Percentiles rank a stretch among this genome's conserved stretches.
Conservation (phyloP, 2,113 vertebrate genomes). For the Pipa parva region DNA sequence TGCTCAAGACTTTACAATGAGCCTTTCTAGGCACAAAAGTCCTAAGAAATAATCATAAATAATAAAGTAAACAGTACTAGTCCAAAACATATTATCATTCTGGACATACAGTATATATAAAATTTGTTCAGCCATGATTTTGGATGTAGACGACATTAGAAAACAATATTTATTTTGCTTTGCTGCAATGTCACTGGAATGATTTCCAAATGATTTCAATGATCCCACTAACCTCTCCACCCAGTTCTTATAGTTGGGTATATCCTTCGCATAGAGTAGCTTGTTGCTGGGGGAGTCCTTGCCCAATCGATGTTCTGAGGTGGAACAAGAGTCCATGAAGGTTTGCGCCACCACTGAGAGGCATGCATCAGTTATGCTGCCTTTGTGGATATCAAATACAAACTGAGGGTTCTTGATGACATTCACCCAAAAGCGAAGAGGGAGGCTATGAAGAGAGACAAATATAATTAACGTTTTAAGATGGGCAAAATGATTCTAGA, state of each 20-base stretch:
- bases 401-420: constrained; percentile 99
- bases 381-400: constrained; percentile 97
- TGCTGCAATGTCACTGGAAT: no score
- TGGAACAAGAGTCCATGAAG: constrained; percentile 98
- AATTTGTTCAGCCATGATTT: no score
- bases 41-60: no score
- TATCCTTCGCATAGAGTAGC: constrained; percentile 97
- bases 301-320: constrained; percentile 93
- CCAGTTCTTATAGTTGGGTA: constrained; percentile 99
- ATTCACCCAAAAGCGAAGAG: constrained; percentile 96
- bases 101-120: no score
- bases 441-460: constrained; percentile 68
- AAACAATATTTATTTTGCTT: no score
- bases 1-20: no score
- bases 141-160: no score
- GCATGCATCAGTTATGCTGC: constrained; percentile 96
- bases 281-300: constrained; percentile 98
- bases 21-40: no score
- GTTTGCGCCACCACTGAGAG: constrained; percentile 96
- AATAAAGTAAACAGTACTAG: no score
- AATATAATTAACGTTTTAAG: neutral
- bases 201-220: no score
- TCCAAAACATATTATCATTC: no score
- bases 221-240: constrained; percentile 84
- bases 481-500: no score